Evolutionary conservation across 2,797 vertebrate species (phyloP).

Genomic region (Sebastes wilsoni): DNA sequence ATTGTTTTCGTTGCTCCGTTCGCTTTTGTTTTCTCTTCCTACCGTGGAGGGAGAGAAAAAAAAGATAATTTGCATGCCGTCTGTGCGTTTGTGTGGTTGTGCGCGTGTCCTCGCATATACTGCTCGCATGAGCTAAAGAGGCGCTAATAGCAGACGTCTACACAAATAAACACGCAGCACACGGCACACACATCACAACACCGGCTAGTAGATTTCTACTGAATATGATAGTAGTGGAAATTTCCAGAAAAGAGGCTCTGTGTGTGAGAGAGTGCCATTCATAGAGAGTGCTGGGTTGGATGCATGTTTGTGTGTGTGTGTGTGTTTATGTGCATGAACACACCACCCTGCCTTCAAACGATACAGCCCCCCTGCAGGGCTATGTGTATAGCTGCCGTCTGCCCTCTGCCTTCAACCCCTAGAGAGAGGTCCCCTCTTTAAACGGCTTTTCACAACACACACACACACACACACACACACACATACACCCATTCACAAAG

Average conservation of each 20-base stretch:
- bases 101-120: background rate
- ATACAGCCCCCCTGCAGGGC: constrained; percentile 15
- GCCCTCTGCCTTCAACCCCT: constrained; percentile 23
- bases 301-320: background rate
- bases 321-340: background rate
- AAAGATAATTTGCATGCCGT: constrained; percentile 57
- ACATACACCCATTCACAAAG: constrained; percentile 2
- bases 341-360: constrained; percentile 26
- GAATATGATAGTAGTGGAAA: constrained; percentile 16
- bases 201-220: background rate
- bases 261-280: constrained; percentile 6
- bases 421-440: constrained; percentile 42
- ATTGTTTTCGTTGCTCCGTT: constrained; percentile 72
- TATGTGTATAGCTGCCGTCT: constrained; percentile 30
- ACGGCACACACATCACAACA: constrained; percentile 6
- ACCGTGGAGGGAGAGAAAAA: constrained; percentile 17
- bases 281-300: background rate
- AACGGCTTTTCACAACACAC: constrained; percentile 28
- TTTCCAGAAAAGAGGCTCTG: constrained; percentile 10
- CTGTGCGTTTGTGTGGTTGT: constrained; percentile 23
- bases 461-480: background rate
- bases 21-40: constrained; percentile 72
- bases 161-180: constrained; percentile 13
- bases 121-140: constrained; percentile 29
- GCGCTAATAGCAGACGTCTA: constrained; percentile 30